Conservation (phyloP, 2,888 invertebrate genomes). For the Metopia argyrocephala region DNA sequence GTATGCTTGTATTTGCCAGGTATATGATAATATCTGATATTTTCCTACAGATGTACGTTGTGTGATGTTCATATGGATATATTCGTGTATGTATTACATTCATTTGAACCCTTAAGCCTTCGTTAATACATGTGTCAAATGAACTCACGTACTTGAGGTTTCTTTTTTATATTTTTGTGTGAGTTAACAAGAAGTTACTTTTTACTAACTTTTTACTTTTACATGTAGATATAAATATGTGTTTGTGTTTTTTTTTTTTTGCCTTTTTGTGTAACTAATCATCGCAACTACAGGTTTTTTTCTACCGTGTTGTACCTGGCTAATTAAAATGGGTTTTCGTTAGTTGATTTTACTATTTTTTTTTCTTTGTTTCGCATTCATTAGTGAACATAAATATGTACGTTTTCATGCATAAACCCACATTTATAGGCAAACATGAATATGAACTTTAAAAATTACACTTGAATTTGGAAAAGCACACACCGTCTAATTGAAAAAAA, state of each 20-base stretch:
- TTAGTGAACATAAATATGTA: slow-evolving; percentile 41
- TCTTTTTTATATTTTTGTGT: slow-evolving; percentile 24
- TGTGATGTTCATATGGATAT: neutral
- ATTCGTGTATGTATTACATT: too few species aligned
- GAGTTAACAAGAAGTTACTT: slow-evolving; percentile 56
- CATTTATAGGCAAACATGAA: neutral
- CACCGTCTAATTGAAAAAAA: too few species aligned
- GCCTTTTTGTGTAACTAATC: slow-evolving; percentile 31
- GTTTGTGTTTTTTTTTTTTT: slow-evolving; percentile 11
- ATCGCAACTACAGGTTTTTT: slow-evolving; percentile 36
- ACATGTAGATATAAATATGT: too few species aligned
- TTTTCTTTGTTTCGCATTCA: slow-evolving; percentile 40
- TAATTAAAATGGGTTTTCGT: slow-evolving; percentile 63
- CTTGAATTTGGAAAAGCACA: too few species aligned
- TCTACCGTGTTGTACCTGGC: slow-evolving; percentile 36
- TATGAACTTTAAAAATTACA: too few species aligned
- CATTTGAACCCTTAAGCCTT: neutral
- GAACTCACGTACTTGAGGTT: slow-evolving; percentile 59
- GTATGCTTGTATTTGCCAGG: neutral
- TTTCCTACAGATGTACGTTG: neutral
- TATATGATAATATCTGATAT: neutral
- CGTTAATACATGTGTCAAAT: slow-evolving; percentile 49
- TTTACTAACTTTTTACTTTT: slow-evolving; percentile 33
- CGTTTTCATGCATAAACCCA: neutral
- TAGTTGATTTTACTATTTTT: slow-evolving; percentile 43